phyloP scores from a whole-genome alignment of 2,113 vertebrate species.

The Oplegnathus fasciatus region DNA sequence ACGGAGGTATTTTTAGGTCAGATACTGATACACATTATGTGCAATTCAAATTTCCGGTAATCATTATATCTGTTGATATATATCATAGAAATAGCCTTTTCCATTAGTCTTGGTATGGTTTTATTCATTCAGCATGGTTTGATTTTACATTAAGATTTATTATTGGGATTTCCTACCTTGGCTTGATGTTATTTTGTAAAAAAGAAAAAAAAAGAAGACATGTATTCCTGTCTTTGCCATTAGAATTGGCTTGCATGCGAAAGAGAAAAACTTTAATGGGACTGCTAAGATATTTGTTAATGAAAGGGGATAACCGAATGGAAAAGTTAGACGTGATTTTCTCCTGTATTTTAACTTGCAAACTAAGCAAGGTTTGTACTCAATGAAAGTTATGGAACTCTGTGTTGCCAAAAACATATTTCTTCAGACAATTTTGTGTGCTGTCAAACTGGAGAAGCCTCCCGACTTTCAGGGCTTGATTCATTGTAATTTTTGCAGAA shows the following conservation, averaged over 20 bases:
- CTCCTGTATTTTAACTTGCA: not conserved
- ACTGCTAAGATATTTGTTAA: not conserved
- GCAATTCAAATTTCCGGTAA: not conserved
- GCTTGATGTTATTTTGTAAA: constrained; percentile 10
- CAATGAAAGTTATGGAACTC: not conserved
- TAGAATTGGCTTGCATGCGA: not conserved
- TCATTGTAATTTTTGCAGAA: not conserved
- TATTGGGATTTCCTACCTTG: not conserved
- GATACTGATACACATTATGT: constrained; percentile 8
- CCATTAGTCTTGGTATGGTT: not conserved
- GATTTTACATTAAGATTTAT: not conserved
- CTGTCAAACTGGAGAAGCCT: constrained; percentile 14
- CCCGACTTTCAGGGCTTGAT: not conserved
- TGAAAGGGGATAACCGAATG: not conserved
- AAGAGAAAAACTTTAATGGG: not conserved
- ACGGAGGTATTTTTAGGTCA: not conserved
- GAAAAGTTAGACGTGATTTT: not conserved
- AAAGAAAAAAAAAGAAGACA: no score
- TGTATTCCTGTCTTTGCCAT: not conserved
- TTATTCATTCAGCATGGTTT: not conserved
- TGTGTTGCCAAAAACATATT: not conserved
- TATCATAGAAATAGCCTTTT: not conserved
- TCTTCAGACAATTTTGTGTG: constrained; percentile 18
- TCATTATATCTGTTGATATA: not conserved
- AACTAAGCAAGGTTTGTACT: not conserved